Percentiles rank a stretch among this genome's conserved stretches.
phyloP scores from a whole-genome alignment of 2,888 invertebrate genomes.

The Agelastica alni region DNA sequence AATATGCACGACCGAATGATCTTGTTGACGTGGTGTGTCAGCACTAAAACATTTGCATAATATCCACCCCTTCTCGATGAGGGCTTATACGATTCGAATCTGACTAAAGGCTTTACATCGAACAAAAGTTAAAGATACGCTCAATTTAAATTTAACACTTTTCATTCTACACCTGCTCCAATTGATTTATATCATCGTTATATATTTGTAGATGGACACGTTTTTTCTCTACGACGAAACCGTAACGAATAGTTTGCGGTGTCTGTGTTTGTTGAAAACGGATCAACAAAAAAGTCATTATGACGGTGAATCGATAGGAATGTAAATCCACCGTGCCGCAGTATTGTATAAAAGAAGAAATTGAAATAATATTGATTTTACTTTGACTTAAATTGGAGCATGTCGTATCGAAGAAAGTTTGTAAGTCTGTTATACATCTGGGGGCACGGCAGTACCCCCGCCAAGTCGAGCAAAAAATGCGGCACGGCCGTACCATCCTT shows the following conservation, averaged over 20 bases:
- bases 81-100: conserved; percentile 36
- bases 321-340: conserved; percentile 3
- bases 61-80: conserved; percentile 23
- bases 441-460: no score
- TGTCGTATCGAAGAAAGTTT: neutral
- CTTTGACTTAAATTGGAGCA: neutral
- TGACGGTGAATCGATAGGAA: conserved; percentile 37
- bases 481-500: no score
- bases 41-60: no score
- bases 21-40: no score
- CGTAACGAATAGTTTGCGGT: conserved; percentile 35
- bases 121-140: conserved; percentile 37
- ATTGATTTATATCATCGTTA: conserved; percentile 35
- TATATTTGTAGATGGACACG: no score
- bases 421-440: no score
- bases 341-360: neutral
- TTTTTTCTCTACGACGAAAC: conserved; percentile 29
- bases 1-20: no score
- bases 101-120: conserved; percentile 40
- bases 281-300: conserved; percentile 31
- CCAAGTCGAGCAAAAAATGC: no score
- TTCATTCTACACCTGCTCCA: conserved; percentile 40
- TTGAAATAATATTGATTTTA: conserved; percentile 5
- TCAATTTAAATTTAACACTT: conserved; percentile 38
- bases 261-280: conserved; percentile 30